Base-by-base conservation (phyloP, 2,113 vertebrate genomes). In the Tragelaphus imberbis region DNA sequence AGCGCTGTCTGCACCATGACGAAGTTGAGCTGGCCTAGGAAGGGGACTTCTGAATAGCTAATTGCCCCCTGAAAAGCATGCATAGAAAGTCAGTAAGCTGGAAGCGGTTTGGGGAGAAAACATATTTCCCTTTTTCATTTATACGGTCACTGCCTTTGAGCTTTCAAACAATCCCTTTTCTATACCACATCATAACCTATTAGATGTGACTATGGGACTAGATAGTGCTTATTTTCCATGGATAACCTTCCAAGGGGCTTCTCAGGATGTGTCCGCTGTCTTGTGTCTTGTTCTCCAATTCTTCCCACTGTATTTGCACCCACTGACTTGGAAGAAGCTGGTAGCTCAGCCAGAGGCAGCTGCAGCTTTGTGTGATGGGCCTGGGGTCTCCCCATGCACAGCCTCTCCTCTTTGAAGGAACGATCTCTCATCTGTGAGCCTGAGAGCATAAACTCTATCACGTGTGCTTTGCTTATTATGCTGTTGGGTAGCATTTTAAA, bases 21-120 rank as follows among this genome's bases (percentile, higher is more conserved):
- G 71, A 27, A 16, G 95, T 75, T 27, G 87, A 93, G 89, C 96
- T 59, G 82, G 68, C 93, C 96, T 56, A 77, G 71, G 84, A 93
- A 55, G 63, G 75, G 80, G 89, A 49, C 85, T 88, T 75, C 82
- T 97, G 97, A 97, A 97, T 97, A 86, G 84, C 30, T 71, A 96
- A 96, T 59, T 61, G 91, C 84, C 91, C 75, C 94, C 79, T 92
- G 90, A 79, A 95, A 97, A 94, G 53, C 91, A 95, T 2, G 40
- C 95, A 63, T 68, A 91, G 68, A 90, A 94, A 94, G 88, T 84
- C 86, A 93, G 97, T 23, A 85, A 95, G 93, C 95, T 87, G 79
- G 53, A 86, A 96, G 87, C 91, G 40, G 56, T 33, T 17, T 5
- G 51, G 91, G 63, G 58, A 65, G 89, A 2, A 12, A 95, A 85